These are phyloP conservation scores for Himalopsyche tibetana DNA, from an alignment of 2,888 invertebrate genomes.

Conservation along the genomic window DNA sequence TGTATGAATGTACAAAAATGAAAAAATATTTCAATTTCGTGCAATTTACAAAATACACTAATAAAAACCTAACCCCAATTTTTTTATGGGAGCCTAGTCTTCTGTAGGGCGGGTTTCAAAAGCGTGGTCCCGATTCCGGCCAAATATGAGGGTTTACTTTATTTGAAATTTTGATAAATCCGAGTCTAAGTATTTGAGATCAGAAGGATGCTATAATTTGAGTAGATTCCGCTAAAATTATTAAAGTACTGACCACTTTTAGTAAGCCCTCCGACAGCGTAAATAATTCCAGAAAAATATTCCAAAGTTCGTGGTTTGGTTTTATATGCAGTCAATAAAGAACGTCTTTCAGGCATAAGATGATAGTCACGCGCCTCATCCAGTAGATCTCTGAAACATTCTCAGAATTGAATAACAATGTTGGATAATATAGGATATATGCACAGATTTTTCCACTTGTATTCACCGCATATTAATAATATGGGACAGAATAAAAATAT, in stretches of 20 bases:
- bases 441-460: background rate
- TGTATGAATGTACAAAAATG: no score
- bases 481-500: no score
- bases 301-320: conserved; percentile 86
- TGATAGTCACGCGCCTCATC: conserved; percentile 94
- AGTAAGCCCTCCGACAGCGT: conserved; percentile 90
- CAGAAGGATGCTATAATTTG: background rate
- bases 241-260: conserved; percentile 78
- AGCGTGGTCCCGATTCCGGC: no score
- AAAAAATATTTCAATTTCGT: no score
- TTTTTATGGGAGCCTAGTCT: no score
- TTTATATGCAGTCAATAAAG: conserved; percentile 85
- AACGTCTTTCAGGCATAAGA: conserved; percentile 88
- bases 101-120: no score
- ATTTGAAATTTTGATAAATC: no score
- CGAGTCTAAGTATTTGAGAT: background rate
- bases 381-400: conserved; percentile 80
- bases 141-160: no score
- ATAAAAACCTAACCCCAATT: no score
- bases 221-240: background rate
- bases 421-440: background rate
- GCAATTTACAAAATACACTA: no score
- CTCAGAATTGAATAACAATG: background rate
- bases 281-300: conserved; percentile 86
- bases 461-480: background rate